These are phyloP conservation scores for Scaptomyza tumidula DNA, from an alignment of 2,888 invertebrate species.

Conservation along the genomic window DNA sequence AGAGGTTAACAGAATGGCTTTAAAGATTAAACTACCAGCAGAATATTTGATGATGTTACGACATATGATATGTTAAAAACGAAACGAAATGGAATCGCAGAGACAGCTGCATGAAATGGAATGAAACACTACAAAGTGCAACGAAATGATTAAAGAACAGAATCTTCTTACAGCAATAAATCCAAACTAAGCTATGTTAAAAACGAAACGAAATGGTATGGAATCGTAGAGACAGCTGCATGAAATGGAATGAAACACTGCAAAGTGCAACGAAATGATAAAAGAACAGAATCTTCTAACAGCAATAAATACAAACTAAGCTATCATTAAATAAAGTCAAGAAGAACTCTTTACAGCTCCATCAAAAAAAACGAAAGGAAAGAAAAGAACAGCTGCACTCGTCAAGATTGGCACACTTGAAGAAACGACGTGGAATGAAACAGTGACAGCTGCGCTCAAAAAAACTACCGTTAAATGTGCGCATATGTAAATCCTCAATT, in stretches of 20 bases:
- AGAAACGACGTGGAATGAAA: conserved; percentile 39
- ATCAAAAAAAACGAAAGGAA: too few species aligned
- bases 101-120: conserved; percentile 1
- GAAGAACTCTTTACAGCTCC: too few species aligned
- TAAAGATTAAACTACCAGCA: conserved; percentile 48
- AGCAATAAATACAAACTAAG: too few species aligned
- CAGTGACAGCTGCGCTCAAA: conserved; percentile 38
- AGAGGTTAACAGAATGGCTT: conserved; percentile 40
- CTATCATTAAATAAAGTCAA: too few species aligned
- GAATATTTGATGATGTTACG: neutral
- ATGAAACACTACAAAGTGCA: neutral
- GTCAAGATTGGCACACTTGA: neutral
- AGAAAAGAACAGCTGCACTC: neutral
- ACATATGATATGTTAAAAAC: neutral
- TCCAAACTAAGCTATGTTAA: too few species aligned
- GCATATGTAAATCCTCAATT: conserved; percentile 70
- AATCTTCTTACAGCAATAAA: too few species aligned
- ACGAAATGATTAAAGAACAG: neutral
- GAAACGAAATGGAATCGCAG: neutral
- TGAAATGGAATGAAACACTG: neutral
- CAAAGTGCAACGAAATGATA: too few species aligned
- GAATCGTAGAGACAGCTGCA: too few species aligned
- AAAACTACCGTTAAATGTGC: conserved; percentile 58
- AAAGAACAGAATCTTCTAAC: too few species aligned
- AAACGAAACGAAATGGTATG: conserved; percentile 4